phyloP scores from a whole-genome alignment of 2,888 invertebrate genomes.

The Agrotis puta region DNA sequence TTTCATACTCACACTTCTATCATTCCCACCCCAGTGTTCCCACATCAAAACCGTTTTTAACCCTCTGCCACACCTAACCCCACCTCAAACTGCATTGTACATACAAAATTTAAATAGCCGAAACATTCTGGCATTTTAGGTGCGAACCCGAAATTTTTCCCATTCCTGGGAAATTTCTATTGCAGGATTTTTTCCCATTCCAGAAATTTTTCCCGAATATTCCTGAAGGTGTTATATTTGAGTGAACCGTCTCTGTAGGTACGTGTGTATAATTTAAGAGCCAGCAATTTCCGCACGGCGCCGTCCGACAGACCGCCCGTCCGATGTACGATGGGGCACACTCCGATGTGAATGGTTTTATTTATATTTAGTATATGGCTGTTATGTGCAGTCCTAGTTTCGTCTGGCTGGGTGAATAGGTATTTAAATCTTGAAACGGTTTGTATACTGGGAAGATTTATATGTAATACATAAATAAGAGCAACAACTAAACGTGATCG shows the following conservation, averaged over 20 bases:
- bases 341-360: constrained; percentile 33
- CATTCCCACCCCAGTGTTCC: background rate
- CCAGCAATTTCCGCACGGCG: constrained; percentile 65
- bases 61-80: background rate
- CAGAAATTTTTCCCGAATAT: constrained; percentile 39
- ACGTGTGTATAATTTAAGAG: constrained; percentile 65
- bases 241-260: constrained; percentile 53
- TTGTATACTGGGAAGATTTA: background rate
- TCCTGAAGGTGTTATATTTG: constrained; percentile 59
- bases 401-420: background rate
- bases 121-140: constrained; percentile 22
- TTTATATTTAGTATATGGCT: constrained; percentile 25
- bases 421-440: background rate
- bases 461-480: too few relatives aligned
- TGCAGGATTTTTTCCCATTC: constrained; percentile 14
- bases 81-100: background rate
- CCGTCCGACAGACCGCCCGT: constrained; percentile 53
- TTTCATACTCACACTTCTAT: background rate
- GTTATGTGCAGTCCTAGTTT: constrained; percentile 5
- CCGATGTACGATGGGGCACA: constrained; percentile 46
- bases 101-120: constrained; percentile 29
- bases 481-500: too few relatives aligned
- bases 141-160: constrained; percentile 8
- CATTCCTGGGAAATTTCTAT: background rate
- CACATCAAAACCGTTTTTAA: constrained; percentile 4